Percentiles rank a stretch among this genome's conserved stretches.
Conservation (phyloP, 2,797 vertebrate genomes). For the Pangasius mekongensis region DNA sequence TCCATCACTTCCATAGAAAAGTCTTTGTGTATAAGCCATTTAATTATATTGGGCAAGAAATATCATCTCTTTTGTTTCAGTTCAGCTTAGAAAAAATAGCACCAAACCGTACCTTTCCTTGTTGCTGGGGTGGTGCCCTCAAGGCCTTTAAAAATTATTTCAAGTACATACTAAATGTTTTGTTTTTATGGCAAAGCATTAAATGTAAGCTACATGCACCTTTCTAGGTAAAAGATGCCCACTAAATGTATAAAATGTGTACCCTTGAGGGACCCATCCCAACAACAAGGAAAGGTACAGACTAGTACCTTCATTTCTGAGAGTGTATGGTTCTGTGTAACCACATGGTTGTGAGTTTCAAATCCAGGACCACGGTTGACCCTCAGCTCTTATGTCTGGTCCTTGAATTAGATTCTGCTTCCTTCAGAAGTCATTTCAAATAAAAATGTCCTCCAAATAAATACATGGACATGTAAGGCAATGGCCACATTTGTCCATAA, state of each 20-base stretch:
- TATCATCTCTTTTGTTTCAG: background rate
- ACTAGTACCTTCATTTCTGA: background rate
- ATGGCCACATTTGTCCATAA: slow-evolving; percentile 6
- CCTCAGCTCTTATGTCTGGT: background rate
- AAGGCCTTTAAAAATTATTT: background rate
- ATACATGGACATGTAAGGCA: background rate
- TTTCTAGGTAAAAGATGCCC: background rate
- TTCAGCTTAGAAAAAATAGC: background rate
- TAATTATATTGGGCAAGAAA: background rate
- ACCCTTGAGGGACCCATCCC: background rate
- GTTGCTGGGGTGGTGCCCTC: background rate
- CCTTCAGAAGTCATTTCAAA: background rate
- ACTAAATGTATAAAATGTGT: background rate
- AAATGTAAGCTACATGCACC: background rate
- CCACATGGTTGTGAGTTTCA: background rate
- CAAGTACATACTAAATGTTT: background rate
- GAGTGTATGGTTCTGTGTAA: background rate
- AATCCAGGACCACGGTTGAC: background rate
- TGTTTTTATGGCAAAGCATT: background rate
- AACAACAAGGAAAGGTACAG: background rate
- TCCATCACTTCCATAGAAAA: background rate
- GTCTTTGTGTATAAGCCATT: background rate
- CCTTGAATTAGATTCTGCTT: background rate
- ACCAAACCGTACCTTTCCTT: background rate
- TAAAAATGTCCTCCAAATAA: background rate